Evolutionary conservation across 2,113 vertebrate genomes (phyloP).

Genomic region (Semnornis frantzii): DNA sequence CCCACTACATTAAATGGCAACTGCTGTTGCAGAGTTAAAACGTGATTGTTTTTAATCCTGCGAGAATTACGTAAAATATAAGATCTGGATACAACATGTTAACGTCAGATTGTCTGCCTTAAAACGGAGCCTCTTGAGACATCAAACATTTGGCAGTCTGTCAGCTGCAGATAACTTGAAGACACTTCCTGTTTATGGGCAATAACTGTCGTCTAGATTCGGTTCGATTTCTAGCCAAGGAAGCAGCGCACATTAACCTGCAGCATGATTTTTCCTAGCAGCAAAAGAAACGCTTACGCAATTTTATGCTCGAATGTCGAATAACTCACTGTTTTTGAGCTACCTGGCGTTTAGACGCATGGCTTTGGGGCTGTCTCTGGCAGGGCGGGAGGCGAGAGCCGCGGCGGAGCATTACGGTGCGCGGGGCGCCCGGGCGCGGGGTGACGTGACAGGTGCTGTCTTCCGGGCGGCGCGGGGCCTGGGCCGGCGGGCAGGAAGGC

Average conservation of each 20-base stretch:
- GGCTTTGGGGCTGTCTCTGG: neutral
- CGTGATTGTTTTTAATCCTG: rapidly evolving
- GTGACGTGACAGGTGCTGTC: neutral
- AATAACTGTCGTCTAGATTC: neutral
- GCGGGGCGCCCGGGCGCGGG: neutral
- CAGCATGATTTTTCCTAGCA: neutral
- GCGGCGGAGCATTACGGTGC: neutral
- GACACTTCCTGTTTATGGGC: neutral
- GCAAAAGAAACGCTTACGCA: neutral
- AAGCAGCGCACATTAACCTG: neutral
- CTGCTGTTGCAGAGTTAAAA: neutral
- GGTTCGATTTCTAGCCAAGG: neutral
- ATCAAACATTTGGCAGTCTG: neutral
- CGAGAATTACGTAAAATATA: rapidly evolving
- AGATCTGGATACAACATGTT: neutral
- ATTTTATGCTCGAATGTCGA: neutral
- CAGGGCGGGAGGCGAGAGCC: neutral
- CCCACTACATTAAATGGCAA: neutral
- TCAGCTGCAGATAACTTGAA: neutral
- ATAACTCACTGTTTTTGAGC: neutral
- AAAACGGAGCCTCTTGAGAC: neutral
- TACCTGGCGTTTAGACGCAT: neutral
- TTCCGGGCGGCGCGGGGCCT: neutral
- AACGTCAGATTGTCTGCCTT: neutral
- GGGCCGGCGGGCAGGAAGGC: neutral